Evolutionary conservation across 2,888 invertebrate genomes (phyloP).

Genomic region (Gymnocheta viridis): DNA sequence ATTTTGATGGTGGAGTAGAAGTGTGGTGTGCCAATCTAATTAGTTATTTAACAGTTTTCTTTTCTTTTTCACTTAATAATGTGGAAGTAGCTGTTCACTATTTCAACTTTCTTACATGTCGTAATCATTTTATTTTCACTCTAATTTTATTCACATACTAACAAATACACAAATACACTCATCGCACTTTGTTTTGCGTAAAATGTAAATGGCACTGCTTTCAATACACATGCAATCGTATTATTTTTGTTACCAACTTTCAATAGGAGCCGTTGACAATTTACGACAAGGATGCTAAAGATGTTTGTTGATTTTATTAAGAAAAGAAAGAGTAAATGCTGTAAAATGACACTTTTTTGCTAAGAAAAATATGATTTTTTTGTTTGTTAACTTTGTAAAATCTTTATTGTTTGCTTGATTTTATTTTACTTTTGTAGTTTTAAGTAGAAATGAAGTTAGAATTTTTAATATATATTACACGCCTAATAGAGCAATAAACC

Average conservation of each 20-base stretch:
- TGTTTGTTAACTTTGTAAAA: not conserved
- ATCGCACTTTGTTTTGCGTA: conserved; percentile 21
- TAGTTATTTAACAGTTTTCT: not conserved
- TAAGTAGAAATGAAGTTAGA: not conserved
- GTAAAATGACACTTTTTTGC: conserved; percentile 31
- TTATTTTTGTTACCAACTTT: conserved; percentile 44
- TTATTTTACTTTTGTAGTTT: conserved; percentile 10
- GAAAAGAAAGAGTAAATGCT: conserved; percentile 5
- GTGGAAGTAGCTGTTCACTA: not conserved
- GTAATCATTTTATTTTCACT: conserved; percentile 16
- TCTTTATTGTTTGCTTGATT: conserved; percentile 28
- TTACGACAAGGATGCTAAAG: conserved; percentile 26
- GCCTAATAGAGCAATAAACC: not conserved
- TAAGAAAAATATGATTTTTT: not conserved
- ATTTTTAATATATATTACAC: not conserved
- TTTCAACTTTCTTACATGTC: conserved; percentile 40
- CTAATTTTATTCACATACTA: not conserved
- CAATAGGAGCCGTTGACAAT: conserved; percentile 37
- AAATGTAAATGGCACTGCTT: conserved; percentile 46
- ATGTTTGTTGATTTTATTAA: conserved; percentile 36
- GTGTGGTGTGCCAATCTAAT: not conserved
- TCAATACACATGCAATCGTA: not conserved
- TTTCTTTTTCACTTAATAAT: not conserved
- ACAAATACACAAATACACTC: not conserved
- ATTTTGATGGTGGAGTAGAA: not conserved